phyloP scores from a whole-genome alignment of 2,797 vertebrate species.

The Poecilia gillii region DNA sequence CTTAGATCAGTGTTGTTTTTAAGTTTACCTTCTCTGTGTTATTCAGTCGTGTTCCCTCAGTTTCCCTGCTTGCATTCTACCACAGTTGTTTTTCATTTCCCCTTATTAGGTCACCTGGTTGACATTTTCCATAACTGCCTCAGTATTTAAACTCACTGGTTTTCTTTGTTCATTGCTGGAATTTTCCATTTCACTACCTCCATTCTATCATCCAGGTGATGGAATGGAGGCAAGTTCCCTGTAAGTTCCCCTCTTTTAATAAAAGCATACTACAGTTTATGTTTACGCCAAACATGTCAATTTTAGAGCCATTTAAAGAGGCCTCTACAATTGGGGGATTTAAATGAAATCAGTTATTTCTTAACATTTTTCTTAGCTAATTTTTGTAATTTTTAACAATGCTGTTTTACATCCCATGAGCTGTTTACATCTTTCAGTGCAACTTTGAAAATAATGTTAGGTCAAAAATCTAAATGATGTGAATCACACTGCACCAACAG shows the following conservation, averaged over 20 bases:
- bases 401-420: background rate
- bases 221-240: background rate
- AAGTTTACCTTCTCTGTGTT: background rate
- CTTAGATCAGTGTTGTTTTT: background rate
- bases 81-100: background rate
- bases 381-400: background rate
- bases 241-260: background rate
- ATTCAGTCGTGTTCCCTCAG: background rate
- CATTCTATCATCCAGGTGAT: background rate
- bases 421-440: background rate
- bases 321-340: background rate
- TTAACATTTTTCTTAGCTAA: no score
- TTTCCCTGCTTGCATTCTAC: background rate
- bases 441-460: background rate
- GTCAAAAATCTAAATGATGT: background rate
- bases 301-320: background rate
- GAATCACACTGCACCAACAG: background rate
- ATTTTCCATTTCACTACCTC: background rate
- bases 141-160: background rate
- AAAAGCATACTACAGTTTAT: background rate
- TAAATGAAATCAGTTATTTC: background rate
- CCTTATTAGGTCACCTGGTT: background rate
- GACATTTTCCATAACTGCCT: background rate
- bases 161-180: background rate
- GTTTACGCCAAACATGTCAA: background rate